Evolutionary conservation across 30 jellyfish, hydroid and myxozoan species (phyloP), one percentile per base, ranked within the genome.

Genomic region (Hydra vulgaris): DNA sequence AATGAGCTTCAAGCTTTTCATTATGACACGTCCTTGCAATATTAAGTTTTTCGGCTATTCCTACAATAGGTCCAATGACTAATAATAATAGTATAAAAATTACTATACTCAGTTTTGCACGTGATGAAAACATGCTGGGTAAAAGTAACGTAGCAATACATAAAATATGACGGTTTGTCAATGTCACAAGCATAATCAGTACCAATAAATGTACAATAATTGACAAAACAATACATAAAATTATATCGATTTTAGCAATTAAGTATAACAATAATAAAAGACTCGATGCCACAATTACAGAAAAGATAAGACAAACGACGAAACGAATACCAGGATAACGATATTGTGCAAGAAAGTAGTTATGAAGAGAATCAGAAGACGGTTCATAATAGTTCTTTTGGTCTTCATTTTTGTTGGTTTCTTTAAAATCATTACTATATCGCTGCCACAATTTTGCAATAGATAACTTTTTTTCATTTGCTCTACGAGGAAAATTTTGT

Each of bases 41-140:
- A 15, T 78, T 68, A 26, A 87, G 7, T 52, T 86, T 86, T 21
- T 85, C 77, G 7, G 89, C 73, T 24, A 83, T 21, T 53, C 90
- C 85, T 78, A 87, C 80, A 21, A 74, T 77, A 15, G 97, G 97
- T n/a, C 92, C 96, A n/a, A 86, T 77, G 23, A 91, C 56, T 23
- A 91, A 27, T 23, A 86, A 54, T 18, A 76, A 86, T 22, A 84
- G 72, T 15, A 91, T 79, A 1, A 85, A 70, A 0, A 82, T 21
- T 26, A 92, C 73, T 0, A 86, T 61, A 21, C 84, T 88, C 40
- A 74, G 27, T 74, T 86, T 91, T 16, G 79, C 89, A 21, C 87
- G 88, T 27, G 71, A 27, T 1, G 96, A 78, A 54, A 86, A 85
- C 75, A 91, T 66, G 66, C 97, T 82, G 5, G 97, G 96, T 15